These are phyloP conservation scores for Hoplostethus mediterraneus DNA, from an alignment of 2,797 vertebrate genomes.

Conservation along the genomic window DNA sequence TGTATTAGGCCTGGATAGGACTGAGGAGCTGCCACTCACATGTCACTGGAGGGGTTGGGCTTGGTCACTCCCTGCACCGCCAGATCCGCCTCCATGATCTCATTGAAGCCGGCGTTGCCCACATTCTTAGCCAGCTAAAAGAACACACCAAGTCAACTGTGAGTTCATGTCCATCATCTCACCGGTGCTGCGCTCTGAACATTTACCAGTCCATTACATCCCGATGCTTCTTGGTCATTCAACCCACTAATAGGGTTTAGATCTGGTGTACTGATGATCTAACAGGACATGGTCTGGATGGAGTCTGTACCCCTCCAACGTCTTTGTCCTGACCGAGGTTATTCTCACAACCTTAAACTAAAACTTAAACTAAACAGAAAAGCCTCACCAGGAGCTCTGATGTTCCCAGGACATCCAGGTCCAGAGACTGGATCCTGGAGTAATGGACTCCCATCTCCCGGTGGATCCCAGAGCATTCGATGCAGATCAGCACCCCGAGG, in stretches of 20 bases:
- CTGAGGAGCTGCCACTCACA: conserved; percentile 84
- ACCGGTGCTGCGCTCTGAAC: too few species aligned
- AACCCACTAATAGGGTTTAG: too few species aligned
- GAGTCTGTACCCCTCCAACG: too few species aligned
- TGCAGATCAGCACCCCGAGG: conserved; percentile 95
- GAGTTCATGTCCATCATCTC: too few species aligned
- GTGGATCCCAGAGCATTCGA: conserved; percentile 98
- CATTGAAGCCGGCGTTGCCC: conserved; percentile 95
- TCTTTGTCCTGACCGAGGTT: too few species aligned
- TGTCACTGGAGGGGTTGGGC: conserved; percentile 91
- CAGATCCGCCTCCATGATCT: conserved; percentile 94
- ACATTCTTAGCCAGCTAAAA: conserved; percentile 95
- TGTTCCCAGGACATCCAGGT: conserved; percentile 94
- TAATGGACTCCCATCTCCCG: conserved; percentile 97
- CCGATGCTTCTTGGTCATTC: too few species aligned
- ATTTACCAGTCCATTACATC: too few species aligned
- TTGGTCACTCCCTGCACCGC: conserved; percentile 86
- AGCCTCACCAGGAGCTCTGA: conserved; percentile 94
- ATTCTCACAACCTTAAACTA: too few species aligned
- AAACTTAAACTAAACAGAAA: too few species aligned
- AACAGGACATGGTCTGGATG: too few species aligned
- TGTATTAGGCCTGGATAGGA: too few species aligned
- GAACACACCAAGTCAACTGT: conserved; percentile 37
- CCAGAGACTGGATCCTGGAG: conserved; percentile 98
- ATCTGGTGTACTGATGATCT: too few species aligned